Percentiles rank a stretch among this genome's conserved stretches.
Evolutionary conservation across 2,113 vertebrate genomes (phyloP).

Genomic region (Meriones unguiculatus): DNA sequence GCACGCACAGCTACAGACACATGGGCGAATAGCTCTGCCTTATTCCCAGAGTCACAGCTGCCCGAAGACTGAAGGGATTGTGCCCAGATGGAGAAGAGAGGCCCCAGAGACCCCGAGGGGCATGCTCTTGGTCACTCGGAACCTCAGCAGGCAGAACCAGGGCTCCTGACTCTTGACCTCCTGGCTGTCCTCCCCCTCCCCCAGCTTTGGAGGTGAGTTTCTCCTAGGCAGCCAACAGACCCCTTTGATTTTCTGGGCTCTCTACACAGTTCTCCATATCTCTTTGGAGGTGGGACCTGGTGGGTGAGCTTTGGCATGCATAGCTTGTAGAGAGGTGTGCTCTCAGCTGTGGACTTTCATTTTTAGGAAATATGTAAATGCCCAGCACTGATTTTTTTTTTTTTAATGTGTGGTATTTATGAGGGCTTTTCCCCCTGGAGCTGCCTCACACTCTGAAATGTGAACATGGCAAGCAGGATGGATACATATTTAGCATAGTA

Average conservation of each 20-base stretch:
- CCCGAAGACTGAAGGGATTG: background rate
- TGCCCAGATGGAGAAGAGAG: background rate
- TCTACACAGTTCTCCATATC: background rate
- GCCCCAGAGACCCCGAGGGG: background rate
- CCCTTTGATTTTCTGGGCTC: background rate
- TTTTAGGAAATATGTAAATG: background rate
- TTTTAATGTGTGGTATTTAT: conserved; percentile 48
- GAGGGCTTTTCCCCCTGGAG: background rate
- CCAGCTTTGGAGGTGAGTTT: conserved; percentile 21
- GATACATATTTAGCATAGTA: conserved; percentile 72
- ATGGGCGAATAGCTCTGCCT: background rate
- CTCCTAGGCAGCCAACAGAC: background rate
- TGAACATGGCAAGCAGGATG: conserved; percentile 61
- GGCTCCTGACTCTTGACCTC: background rate
- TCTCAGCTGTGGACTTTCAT: background rate
- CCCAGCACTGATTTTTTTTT: background rate
- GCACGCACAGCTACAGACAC: background rate
- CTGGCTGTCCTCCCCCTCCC: background rate
- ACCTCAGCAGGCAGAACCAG: background rate
- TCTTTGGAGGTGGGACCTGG: background rate
- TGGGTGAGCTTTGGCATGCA: background rate
- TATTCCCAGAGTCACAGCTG: background rate
- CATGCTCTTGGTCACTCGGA: background rate
- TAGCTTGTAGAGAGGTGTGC: background rate
- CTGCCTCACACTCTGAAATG: conserved; percentile 53